Conservation (phyloP, 2,113 vertebrate genomes). For the Hydrochoerus hydrochaeris region DNA sequence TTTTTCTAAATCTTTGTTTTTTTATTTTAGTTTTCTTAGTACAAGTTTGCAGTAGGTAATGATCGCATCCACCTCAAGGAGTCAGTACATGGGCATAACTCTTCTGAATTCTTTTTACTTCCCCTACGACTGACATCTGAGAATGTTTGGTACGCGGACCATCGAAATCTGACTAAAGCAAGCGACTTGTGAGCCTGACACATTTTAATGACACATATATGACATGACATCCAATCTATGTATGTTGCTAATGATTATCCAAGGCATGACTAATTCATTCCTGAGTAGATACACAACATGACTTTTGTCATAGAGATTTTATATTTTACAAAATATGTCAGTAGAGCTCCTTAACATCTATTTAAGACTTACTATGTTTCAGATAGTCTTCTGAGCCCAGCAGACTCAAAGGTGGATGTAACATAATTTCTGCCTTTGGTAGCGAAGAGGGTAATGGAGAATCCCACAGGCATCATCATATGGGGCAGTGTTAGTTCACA, state of each 20-base stretch:
- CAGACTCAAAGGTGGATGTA: background rate
- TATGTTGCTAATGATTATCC: background rate
- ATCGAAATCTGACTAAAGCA: background rate
- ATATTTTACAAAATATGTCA: background rate
- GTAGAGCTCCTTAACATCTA: background rate
- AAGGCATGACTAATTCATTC: background rate
- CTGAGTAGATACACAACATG: background rate
- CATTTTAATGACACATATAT: background rate
- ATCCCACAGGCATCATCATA: background rate
- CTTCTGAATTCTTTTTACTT: background rate
- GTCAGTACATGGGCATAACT: background rate
- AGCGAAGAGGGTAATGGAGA: background rate
- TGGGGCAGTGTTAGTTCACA: background rate
- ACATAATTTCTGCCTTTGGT: background rate
- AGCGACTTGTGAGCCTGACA: background rate
- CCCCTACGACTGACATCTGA: background rate
- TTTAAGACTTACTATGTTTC: conserved; percentile 18
- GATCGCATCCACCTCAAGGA: background rate
- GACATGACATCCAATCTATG: background rate
- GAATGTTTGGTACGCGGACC: background rate
- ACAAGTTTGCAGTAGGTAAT: background rate
- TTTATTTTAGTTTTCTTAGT: background rate
- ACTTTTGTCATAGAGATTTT: background rate
- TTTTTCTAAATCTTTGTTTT: background rate
- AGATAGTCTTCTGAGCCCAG: background rate